Conservation (phyloP, 2,113 vertebrate species). For the Casuarius casuarius region DNA sequence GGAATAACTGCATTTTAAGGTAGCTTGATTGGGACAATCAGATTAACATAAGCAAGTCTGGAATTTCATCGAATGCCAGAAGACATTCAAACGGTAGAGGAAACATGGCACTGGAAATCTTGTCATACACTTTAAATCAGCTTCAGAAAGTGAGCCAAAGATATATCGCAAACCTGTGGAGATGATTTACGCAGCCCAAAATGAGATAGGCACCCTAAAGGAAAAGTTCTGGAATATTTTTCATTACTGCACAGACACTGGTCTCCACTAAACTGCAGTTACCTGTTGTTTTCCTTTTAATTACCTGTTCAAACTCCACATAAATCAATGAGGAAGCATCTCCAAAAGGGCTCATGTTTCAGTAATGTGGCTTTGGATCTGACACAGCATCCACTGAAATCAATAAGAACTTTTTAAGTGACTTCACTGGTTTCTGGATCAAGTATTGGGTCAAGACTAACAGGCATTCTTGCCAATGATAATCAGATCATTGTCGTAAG, state of each 20-base stretch:
- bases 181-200: not conserved
- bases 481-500: not conserved
- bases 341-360: not conserved
- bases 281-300: not conserved
- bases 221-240: not conserved
- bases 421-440: not conserved
- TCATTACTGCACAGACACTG: not conserved
- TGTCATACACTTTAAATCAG: not conserved
- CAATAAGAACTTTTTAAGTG: not conserved
- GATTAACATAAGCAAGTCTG: not conserved
- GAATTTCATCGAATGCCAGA: slow-evolving; percentile 31
- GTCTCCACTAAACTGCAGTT: not conserved
- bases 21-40: slow-evolving; percentile 36
- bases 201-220: not conserved
- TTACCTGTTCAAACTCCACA: not conserved
- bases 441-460: not conserved
- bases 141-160: not conserved
- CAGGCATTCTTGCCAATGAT: not conserved
- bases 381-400: not conserved
- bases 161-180: not conserved
- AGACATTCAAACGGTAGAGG: not conserved
- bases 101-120: not conserved
- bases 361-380: not conserved
- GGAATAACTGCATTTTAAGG: slow-evolving; percentile 16
- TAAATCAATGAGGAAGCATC: not conserved